A percentile compares a stretch with the other conserved stretches of the same genome.
Conservation (phyloP, 2,888 invertebrate species). For the Cepaea hortensis region DNA sequence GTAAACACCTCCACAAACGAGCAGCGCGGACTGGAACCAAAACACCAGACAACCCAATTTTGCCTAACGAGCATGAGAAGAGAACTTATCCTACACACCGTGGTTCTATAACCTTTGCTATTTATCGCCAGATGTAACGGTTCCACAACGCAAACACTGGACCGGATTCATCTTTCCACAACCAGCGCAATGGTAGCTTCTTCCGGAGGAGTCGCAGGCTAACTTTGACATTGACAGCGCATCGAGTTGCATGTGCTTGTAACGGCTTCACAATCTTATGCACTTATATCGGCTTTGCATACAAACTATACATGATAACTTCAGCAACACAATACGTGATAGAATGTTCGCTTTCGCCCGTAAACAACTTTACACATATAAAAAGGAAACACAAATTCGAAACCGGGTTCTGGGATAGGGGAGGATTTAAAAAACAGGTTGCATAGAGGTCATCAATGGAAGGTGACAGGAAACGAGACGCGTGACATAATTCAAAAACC, state of each 20-base stretch:
- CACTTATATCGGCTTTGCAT: neutral
- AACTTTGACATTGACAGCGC: neutral
- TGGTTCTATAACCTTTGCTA: neutral
- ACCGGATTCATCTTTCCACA: neutral
- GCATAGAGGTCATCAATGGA: neutral
- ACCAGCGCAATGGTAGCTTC: neutral
- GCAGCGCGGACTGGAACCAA: neutral
- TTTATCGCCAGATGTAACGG: neutral
- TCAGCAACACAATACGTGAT: neutral
- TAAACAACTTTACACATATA: neutral
- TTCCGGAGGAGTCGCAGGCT: neutral
- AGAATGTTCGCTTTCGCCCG: neutral
- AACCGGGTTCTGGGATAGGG: too few relatives aligned
- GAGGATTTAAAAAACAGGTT: neutral
- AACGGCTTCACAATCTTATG: neutral
- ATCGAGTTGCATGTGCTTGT: neutral
- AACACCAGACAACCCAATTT: neutral
- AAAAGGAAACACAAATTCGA: too few relatives aligned
- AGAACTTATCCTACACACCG: neutral
- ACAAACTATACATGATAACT: neutral
- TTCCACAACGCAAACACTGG: neutral
- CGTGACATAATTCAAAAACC: neutral
- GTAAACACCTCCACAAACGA: neutral
- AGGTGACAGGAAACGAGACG: slow-evolving; percentile 1
- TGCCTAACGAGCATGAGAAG: neutral